Percentiles rank a stretch among this genome's conserved stretches.
phyloP scores from a whole-genome alignment of 2,888 invertebrate genomes.

The Caradrina clavipalpis region DNA sequence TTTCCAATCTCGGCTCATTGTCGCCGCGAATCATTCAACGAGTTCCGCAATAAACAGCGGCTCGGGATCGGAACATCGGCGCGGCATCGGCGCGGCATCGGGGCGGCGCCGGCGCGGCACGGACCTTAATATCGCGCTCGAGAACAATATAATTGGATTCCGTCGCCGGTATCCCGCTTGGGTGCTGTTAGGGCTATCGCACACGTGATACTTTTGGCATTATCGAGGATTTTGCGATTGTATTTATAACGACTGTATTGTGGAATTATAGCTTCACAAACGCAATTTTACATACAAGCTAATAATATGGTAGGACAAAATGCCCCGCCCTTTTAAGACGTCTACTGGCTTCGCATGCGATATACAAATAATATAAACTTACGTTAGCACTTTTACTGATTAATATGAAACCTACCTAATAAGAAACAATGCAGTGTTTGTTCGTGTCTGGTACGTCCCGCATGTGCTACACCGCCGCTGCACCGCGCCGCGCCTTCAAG shows the following conservation, averaged over 20 bases:
- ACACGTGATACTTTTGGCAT: conserved; percentile 28
- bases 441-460: neutral
- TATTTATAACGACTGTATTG: neutral
- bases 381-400: no score
- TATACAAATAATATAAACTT: no score
- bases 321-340: no score
- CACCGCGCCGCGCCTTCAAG: conserved; percentile 16
- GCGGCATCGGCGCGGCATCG: neutral
- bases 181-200: conserved; percentile 37
- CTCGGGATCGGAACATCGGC: conserved; percentile 6
- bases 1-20: conserved; percentile 59
- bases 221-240: conserved; percentile 8
- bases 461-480: neutral
- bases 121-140: conserved; percentile 53
- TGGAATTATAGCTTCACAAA: neutral
- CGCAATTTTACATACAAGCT: neutral
- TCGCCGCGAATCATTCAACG: conserved; percentile 54
- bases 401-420: no score
- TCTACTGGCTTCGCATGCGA: no score
- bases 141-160: conserved; percentile 66
- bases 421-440: neutral
- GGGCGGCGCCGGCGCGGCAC: conserved; percentile 6
- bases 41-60: conserved; percentile 58
- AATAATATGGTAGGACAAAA: neutral
- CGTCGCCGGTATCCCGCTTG: conserved; percentile 54